Evolutionary conservation across 1,140 invertebrate genomes (phyloP).

Genomic region (Triops longicaudatus): DNA sequence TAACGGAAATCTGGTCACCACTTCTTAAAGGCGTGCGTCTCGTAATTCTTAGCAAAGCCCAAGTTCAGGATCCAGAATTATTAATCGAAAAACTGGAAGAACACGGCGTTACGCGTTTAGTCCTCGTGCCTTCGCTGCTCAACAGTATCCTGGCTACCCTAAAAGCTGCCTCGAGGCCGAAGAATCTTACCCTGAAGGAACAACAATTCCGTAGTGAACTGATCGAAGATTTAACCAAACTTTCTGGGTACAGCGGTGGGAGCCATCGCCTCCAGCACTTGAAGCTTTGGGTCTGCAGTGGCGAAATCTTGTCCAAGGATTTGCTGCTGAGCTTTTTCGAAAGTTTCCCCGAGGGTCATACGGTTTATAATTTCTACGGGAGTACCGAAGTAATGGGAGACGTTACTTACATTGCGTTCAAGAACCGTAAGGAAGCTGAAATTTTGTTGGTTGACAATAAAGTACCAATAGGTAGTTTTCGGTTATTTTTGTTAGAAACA

Average conservation of each 20-base stretch:
- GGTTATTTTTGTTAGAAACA: too few species aligned
- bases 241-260: background rate
- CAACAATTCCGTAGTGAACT: background rate
- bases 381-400: conserved; percentile 81
- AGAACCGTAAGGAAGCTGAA: conserved; percentile 46
- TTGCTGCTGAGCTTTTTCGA: conserved; percentile 62
- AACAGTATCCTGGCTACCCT: conserved; percentile 64
- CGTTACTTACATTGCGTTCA: conserved; percentile 57
- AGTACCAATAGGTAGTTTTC: conserved; percentile 66
- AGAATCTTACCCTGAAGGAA: conserved; percentile 34
- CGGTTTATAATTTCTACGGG: conserved; percentile 76
- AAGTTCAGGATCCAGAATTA: conserved; percentile 63
- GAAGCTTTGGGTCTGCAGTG: conserved; percentile 72
- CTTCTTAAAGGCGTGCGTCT: conserved; percentile 57
- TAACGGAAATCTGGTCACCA: conserved; percentile 75
- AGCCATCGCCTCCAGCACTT: conserved; percentile 43
- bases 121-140: conserved; percentile 70
- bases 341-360: conserved; percentile 50
- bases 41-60: conserved; percentile 57
- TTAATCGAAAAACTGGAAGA: conserved; percentile 57
- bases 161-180: conserved; percentile 18
- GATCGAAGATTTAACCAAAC: background rate
- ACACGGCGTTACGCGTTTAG: conserved; percentile 62
- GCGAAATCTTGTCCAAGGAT: conserved; percentile 58
- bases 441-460: conserved; percentile 46